Conservation (phyloP, 2,888 invertebrate species). For the Andrena chrysosceles region DNA sequence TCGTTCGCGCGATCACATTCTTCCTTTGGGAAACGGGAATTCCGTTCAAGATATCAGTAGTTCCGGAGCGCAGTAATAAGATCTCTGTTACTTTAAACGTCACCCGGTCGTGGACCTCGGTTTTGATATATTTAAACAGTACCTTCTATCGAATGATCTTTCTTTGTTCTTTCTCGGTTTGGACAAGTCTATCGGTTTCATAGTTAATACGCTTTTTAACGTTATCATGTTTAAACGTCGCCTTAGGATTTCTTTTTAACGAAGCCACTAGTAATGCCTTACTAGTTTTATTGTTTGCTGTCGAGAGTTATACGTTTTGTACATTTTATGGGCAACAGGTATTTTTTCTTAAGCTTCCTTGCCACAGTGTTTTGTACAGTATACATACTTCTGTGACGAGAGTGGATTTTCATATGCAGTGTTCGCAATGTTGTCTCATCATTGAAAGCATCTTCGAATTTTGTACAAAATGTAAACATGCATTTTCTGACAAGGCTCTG, state of each 20-base stretch:
- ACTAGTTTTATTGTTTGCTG: conserved; percentile 51
- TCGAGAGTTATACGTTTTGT: conserved; percentile 41
- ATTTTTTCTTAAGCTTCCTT: conserved; percentile 42
- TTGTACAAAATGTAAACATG: conserved; percentile 65
- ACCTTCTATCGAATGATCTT: conserved; percentile 15
- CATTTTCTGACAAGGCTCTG: conserved; percentile 54
- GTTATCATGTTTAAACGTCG: conserved; percentile 27
- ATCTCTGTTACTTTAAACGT: conserved; percentile 16
- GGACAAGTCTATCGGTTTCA: conserved; percentile 22
- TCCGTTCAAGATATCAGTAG: conserved; percentile 23
- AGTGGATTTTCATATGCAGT: conserved; percentile 51
- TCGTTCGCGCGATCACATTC: conserved; percentile 30
- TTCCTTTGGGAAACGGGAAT: conserved; percentile 15
- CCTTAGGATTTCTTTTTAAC: conserved; percentile 37
- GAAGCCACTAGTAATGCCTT: conserved; percentile 14
- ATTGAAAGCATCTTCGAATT: conserved; percentile 54
- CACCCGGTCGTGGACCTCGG: background rate
- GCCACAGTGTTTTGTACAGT: conserved; percentile 46
- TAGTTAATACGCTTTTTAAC: conserved; percentile 24
- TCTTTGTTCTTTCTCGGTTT: conserved; percentile 16
- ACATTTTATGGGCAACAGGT: conserved; percentile 49
- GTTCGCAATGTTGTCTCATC: conserved; percentile 57
- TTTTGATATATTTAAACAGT: conserved; percentile 7
- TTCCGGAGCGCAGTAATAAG: conserved; percentile 9
- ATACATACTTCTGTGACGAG: conserved; percentile 36